A percentile compares a stretch with the other conserved stretches of the same genome.
phyloP scores from a whole-genome alignment of 2,888 invertebrate genomes.

The Endotricha flammealis region DNA sequence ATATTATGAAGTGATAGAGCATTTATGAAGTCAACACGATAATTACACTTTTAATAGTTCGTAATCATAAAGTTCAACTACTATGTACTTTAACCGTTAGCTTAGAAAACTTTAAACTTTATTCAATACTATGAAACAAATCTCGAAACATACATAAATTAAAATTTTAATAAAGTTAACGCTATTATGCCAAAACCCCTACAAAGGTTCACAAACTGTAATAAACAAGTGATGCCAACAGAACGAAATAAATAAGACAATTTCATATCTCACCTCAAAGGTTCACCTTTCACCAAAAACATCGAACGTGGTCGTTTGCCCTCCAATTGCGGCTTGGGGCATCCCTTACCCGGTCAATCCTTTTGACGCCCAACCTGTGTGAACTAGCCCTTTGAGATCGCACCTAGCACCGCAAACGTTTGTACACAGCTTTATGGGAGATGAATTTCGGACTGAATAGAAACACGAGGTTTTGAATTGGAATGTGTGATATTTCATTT shows the following conservation, averaged over 20 bases:
- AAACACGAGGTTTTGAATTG: neutral
- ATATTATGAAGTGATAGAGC: too few relatives aligned
- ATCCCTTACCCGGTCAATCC: constrained; percentile 59
- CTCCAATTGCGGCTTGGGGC: constrained; percentile 52
- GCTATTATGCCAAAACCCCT: too few relatives aligned
- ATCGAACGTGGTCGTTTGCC: constrained; percentile 38
- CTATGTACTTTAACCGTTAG: too few relatives aligned
- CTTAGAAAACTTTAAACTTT: too few relatives aligned
- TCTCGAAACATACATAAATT: too few relatives aligned
- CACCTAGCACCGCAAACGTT: constrained; percentile 71
- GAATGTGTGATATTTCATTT: neutral
- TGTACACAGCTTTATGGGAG: constrained; percentile 48
- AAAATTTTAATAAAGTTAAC: too few relatives aligned
- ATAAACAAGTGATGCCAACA: neutral
- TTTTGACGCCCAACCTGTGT: constrained; percentile 58
- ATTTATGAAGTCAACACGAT: too few relatives aligned
- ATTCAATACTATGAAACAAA: too few relatives aligned
- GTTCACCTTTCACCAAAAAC: constrained; percentile 36
- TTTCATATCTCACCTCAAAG: constrained; percentile 34
- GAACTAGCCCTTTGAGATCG: constrained; percentile 68
- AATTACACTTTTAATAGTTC: too few relatives aligned
- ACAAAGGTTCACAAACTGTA: constrained; percentile 1
- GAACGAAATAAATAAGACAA: constrained; percentile 5
- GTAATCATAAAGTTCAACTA: too few relatives aligned
- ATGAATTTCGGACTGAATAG: constrained; percentile 30